These are phyloP conservation scores for Eustalomyia histrio DNA, from an alignment of 2,888 invertebrate genomes.

Conservation along the genomic window DNA sequence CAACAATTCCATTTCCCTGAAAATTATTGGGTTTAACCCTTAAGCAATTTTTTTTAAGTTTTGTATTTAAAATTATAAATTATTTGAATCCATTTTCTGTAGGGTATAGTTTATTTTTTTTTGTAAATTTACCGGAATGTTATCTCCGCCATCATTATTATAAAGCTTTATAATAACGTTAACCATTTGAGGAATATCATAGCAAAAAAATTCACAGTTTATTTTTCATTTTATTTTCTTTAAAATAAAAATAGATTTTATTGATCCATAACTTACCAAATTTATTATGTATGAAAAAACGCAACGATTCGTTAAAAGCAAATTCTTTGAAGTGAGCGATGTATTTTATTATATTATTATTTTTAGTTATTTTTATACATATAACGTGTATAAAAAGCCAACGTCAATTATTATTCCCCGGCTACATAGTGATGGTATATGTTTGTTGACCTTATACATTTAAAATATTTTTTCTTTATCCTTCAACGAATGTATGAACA, in stretches of 20 bases:
- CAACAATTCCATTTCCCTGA: too few relatives aligned
- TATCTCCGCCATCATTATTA: not conserved
- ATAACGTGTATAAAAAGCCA: not conserved
- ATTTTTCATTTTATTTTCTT: not conserved
- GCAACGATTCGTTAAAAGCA: not conserved
- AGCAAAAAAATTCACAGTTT: not conserved
- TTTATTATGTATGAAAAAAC: not conserved
- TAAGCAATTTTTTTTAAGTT: too few relatives aligned
- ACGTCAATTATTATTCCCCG: slow-evolving; percentile 26
- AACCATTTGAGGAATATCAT: slow-evolving; percentile 4
- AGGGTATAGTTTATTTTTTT: too few relatives aligned
- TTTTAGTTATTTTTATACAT: not conserved
- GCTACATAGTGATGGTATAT: not conserved
- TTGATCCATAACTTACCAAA: slow-evolving; percentile 31
- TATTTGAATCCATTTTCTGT: too few relatives aligned
- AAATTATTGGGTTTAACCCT: too few relatives aligned
- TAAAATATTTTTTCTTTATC: not conserved
- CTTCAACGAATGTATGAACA: too few relatives aligned
- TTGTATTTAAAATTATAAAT: too few relatives aligned
- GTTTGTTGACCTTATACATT: not conserved
- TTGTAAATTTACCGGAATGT: too few relatives aligned
- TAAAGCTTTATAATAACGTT: not conserved
- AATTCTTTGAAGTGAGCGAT: not conserved
- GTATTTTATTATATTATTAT: not conserved
- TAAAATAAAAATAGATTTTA: slow-evolving; percentile 42